A percentile compares a stretch with the other conserved stretches of the same genome.
These are phyloP conservation scores for Brachyalestes nurse DNA, from an alignment of 2,797 vertebrate genomes.

Conservation along the genomic window DNA sequence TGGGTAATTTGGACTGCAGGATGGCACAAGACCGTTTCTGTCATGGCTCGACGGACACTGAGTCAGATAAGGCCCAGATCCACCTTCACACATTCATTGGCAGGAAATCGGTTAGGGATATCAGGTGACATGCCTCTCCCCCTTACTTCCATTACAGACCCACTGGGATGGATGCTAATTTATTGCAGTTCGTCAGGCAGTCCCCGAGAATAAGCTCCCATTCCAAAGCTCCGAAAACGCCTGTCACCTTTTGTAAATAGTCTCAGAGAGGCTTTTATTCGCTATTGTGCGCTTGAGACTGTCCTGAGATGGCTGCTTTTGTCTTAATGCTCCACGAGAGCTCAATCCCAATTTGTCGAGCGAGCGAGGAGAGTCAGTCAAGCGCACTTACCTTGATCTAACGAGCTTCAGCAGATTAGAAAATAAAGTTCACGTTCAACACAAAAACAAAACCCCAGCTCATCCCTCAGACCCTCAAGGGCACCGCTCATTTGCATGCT, in stretches of 20 bases:
- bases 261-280: constrained; percentile 11
- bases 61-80: constrained; percentile 12
- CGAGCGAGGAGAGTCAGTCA: neutral
- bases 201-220: neutral
- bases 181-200: constrained; percentile 2
- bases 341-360: neutral
- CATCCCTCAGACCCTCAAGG: constrained; percentile 72
- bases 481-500: constrained; percentile 72
- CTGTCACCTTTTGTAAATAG: constrained; percentile 18
- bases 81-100: constrained; percentile 9
- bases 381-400: constrained; percentile 17
- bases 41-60: neutral
- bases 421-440: constrained; percentile 21
- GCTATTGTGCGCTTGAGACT: neutral
- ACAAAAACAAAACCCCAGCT: constrained; percentile 62
- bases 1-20: neutral
- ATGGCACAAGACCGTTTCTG: neutral
- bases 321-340: neutral
- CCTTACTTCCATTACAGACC: neutral
- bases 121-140: constrained; percentile 4
- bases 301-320: neutral
- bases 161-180: constrained; percentile 11
- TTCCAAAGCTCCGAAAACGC: neutral
- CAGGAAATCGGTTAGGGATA: constrained; percentile 13
- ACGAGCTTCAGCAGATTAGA: constrained; percentile 16